phyloP scores from a whole-genome alignment of 2,113 vertebrate genomes.

The Siniperca chuatsi region DNA sequence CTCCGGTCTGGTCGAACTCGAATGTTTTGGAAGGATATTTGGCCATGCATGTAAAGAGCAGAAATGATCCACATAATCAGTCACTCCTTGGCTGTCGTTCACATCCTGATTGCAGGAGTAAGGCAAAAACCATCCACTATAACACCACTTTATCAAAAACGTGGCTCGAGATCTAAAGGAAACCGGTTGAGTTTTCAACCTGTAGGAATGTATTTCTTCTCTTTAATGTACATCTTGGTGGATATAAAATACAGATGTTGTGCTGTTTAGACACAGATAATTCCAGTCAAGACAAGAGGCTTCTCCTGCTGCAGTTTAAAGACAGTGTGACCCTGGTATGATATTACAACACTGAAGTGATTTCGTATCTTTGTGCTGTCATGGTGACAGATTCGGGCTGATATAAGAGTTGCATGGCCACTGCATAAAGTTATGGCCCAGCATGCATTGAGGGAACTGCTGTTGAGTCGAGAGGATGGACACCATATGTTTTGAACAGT shows the following conservation, averaged over 20 bases:
- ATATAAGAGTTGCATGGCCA: constrained; percentile 32
- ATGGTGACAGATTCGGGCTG: constrained; percentile 45
- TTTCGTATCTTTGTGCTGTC: constrained; percentile 51
- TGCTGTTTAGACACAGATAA: constrained; percentile 36
- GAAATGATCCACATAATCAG: constrained; percentile 7
- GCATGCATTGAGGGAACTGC: constrained; percentile 48
- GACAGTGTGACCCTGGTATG: constrained; percentile 23
- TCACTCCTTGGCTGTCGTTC: constrained; percentile 26
- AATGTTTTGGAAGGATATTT: background rate
- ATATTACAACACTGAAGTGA: constrained; percentile 36
- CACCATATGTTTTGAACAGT: constrained; percentile 65
- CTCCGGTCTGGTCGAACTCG: background rate
- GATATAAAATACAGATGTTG: constrained; percentile 74
- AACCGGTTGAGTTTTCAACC: background rate
- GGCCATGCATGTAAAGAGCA: background rate
- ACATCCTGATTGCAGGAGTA: constrained; percentile 10
- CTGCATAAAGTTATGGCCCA: constrained; percentile 51
- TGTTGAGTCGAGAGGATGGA: constrained; percentile 38
- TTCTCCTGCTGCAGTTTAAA: constrained; percentile 38
- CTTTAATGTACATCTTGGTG: constrained; percentile 1
- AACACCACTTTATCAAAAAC: constrained; percentile 12
- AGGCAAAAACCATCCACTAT: constrained; percentile 10
- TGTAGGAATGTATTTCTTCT: constrained; percentile 18
- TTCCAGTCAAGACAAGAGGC: constrained; percentile 26
- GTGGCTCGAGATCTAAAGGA: constrained; percentile 46